Base-by-base conservation (phyloP, 2,113 vertebrate species). In the Procavia capensis region DNA sequence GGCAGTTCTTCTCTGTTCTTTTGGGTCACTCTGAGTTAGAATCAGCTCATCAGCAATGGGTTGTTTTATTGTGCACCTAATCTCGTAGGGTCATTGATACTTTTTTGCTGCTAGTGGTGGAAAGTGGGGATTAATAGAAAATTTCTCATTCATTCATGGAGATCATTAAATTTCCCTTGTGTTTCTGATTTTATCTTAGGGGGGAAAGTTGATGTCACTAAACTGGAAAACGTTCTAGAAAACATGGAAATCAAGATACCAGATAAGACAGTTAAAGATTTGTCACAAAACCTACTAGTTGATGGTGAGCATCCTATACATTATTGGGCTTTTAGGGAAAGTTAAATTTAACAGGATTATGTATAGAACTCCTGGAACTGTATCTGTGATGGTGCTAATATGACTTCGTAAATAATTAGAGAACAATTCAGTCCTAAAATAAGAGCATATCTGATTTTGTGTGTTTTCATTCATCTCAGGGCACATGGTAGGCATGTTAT, bases 161-260 rank as follows among this genome's bases (percentile, higher is more conserved):
- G 39, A 3, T 59, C 47, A 75, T 79, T 90, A 83, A 50, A 36
- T 74, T 61, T 66, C 57, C 72, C 68, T 84, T 66, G 14, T 90
- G 6, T 54, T 90, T 24, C 57, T 54, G 13, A 78, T 89, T 70
- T 84, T 91, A 34, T 85, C 64, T 85, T 94, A 97, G 97, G 91
- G 95, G 96, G 96, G 20, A 96, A 29, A 20, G 61, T 97, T 78
- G 22, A 89, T 75, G 72, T 97, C 75, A 75, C 36, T 88, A 92
- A 97, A 6, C 29, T 97, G 50, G 61, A 93, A 75, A 87, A 45
- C 10, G 34, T 93, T 88, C 85, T 97, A 74, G 61, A 63, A 93
- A 96, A 83, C 10, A 61, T 98, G 84, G 87, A 95, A 64, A 91
- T 97, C 66, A 85, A 50, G 1, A n/a, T 97, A 29, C 57, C 94